phyloP scores from a whole-genome alignment of 2,888 invertebrate species.

The Machimus rusticus region DNA sequence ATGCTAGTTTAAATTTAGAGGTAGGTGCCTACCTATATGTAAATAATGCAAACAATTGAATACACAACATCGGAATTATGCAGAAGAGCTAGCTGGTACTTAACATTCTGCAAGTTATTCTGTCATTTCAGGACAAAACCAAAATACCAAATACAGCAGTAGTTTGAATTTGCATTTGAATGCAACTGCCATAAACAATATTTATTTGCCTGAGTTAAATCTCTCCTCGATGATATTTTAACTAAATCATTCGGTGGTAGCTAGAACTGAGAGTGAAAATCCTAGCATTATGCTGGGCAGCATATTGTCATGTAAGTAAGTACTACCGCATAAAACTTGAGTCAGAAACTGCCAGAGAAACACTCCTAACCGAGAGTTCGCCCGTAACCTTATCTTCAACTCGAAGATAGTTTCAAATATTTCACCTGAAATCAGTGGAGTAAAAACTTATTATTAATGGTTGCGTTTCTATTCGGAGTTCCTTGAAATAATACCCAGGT shows the following conservation, averaged over 20 bases:
- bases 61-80: background rate
- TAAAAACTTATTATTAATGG: conserved; percentile 40
- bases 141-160: background rate
- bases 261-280: background rate
- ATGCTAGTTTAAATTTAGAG: background rate
- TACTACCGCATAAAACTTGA: background rate
- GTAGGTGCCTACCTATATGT: too few relatives aligned
- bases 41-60: background rate
- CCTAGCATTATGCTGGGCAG: background rate
- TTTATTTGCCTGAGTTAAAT: background rate
- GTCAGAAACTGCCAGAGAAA: background rate
- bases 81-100: background rate
- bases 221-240: background rate
- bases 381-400: background rate
- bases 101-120: background rate
- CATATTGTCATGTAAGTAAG: conserved; percentile 5
- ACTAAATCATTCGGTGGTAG: background rate
- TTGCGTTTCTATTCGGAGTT: background rate
- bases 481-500: conserved; percentile 15
- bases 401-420: conserved; percentile 23
- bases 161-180: background rate
- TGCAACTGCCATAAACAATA: background rate
- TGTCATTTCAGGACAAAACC: background rate
- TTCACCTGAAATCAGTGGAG: conserved; percentile 18
- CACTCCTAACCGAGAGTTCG: background rate